Evolutionary conservation across 2,888 invertebrate species (phyloP).

Genomic region (Rhamnusium bicolor): DNA sequence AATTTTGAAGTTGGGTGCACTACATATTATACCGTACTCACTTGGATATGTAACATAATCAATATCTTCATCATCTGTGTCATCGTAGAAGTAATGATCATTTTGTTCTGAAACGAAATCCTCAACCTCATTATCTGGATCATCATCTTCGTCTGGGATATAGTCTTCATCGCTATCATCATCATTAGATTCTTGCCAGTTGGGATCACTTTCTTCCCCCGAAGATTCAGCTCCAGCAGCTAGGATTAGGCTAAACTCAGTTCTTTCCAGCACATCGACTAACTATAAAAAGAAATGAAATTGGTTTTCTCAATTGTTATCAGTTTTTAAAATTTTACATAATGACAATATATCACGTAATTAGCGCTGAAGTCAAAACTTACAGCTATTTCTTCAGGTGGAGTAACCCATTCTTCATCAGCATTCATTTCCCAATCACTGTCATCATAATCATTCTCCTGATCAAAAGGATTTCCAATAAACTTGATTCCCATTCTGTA

Average conservation of each 20-base stretch:
- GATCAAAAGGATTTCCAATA: constrained; percentile 55
- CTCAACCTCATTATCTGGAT: constrained; percentile 28
- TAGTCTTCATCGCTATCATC: constrained; percentile 39
- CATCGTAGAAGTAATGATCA: constrained; percentile 42
- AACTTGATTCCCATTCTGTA: constrained; percentile 52
- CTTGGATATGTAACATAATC: constrained; percentile 48
- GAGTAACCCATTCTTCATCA: constrained; percentile 43
- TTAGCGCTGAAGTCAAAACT: background rate
- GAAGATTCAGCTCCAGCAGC: constrained; percentile 13
- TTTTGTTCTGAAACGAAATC: constrained; percentile 32
- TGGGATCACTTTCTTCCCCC: constrained; percentile 29
- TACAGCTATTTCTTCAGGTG: constrained; percentile 39
- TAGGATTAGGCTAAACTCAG: constrained; percentile 13
- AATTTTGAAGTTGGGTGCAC: too few species aligned
- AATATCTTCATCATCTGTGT: constrained; percentile 42
- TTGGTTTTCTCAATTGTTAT: too few species aligned
- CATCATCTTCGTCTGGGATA: constrained; percentile 36
- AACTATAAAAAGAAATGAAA: constrained; percentile 7
- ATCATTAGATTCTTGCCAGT: constrained; percentile 28
- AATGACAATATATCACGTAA: background rate
- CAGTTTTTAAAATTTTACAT: too few species aligned
- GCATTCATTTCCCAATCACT: constrained; percentile 43
- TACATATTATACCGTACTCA: background rate
- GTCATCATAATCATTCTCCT: constrained; percentile 44
- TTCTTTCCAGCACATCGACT: background rate